Evolutionary conservation across 2,888 invertebrate species (phyloP).

Genomic region (Scaptomyza reducta): DNA sequence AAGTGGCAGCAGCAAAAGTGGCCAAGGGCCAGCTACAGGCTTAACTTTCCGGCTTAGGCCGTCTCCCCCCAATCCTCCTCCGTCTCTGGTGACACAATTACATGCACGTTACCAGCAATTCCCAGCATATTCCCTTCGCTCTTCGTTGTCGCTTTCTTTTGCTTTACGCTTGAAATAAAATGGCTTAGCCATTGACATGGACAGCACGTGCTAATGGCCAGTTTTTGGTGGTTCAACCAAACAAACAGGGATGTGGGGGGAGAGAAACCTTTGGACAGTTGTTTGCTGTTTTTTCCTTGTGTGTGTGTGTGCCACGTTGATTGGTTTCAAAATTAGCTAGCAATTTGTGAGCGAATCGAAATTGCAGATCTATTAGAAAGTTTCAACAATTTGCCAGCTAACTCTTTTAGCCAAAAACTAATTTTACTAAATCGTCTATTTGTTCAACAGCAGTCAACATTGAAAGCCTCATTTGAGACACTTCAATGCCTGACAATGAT

Average conservation of each 20-base stretch:
- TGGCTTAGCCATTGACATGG: slow-evolving; percentile 67
- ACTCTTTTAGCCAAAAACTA: too few species aligned
- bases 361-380: slow-evolving; percentile 18
- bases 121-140: background rate
- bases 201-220: slow-evolving; percentile 75
- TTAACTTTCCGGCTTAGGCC: slow-evolving; percentile 61
- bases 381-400: slow-evolving; percentile 2
- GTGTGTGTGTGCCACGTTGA: slow-evolving; percentile 21
- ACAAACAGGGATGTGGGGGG: background rate
- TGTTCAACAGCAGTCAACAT: slow-evolving; percentile 22
- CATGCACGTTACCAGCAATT: slow-evolving; percentile 62
- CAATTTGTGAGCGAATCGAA: slow-evolving; percentile 40
- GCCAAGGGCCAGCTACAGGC: slow-evolving; percentile 64
- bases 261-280: slow-evolving; percentile 5
- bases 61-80: background rate
- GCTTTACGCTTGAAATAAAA: slow-evolving; percentile 37
- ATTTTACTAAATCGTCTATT: background rate
- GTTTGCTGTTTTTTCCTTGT: slow-evolving; percentile 5
- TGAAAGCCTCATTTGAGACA: slow-evolving; percentile 36
- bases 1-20: slow-evolving; percentile 77
- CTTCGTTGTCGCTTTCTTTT: background rate
- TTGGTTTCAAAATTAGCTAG: slow-evolving; percentile 53
- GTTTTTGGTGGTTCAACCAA: slow-evolving; percentile 44
- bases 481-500: slow-evolving; percentile 13
- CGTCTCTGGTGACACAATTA: slow-evolving; percentile 72